Percentiles rank a stretch among this genome's conserved stretches.
Evolutionary conservation across 2,888 invertebrate species (phyloP).

Genomic region (Heteropelma amictum): DNA sequence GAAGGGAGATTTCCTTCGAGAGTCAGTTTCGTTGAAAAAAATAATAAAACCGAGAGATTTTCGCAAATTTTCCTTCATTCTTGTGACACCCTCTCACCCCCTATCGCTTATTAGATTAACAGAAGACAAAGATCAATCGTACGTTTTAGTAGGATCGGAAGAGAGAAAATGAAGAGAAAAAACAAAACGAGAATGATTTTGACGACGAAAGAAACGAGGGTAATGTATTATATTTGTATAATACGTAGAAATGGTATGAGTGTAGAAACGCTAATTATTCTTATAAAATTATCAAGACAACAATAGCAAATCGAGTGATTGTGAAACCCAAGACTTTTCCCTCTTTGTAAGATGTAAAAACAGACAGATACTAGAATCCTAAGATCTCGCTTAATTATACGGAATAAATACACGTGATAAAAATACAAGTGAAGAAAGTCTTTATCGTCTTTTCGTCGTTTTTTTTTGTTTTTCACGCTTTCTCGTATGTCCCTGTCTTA

Average conservation of each 20-base stretch:
- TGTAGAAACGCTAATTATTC: conserved; percentile 60
- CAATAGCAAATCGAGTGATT: conserved; percentile 47
- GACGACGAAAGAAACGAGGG: conserved; percentile 5
- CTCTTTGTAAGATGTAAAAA: conserved; percentile 58
- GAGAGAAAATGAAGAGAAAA: conserved; percentile 6
- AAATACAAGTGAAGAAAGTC: conserved; percentile 2
- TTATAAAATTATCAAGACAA: conserved; percentile 52
- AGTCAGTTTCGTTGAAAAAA: background rate
- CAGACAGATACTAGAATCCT: conserved; percentile 25
- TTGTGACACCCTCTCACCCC: conserved; percentile 24
- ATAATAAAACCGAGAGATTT: background rate
- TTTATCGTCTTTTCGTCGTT: conserved; percentile 1
- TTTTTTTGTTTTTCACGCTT: conserved; percentile 18
- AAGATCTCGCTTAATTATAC: conserved; percentile 59
- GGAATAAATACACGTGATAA: conserved; percentile 36
- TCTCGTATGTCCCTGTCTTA: too few relatives aligned
- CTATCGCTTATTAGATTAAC: conserved; percentile 30
- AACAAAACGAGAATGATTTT: conserved; percentile 23
- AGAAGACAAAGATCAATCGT: conserved; percentile 3
- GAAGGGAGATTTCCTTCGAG: conserved; percentile 14
- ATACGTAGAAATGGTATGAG: conserved; percentile 55
- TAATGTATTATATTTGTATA: conserved; percentile 63
- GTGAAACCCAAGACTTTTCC: conserved; percentile 53
- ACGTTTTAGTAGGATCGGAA: background rate
- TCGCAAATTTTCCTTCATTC: conserved; percentile 29